Evolutionary conservation across 2,113 vertebrate genomes (phyloP).

Genomic region (Chloropsis hardwickii): DNA sequence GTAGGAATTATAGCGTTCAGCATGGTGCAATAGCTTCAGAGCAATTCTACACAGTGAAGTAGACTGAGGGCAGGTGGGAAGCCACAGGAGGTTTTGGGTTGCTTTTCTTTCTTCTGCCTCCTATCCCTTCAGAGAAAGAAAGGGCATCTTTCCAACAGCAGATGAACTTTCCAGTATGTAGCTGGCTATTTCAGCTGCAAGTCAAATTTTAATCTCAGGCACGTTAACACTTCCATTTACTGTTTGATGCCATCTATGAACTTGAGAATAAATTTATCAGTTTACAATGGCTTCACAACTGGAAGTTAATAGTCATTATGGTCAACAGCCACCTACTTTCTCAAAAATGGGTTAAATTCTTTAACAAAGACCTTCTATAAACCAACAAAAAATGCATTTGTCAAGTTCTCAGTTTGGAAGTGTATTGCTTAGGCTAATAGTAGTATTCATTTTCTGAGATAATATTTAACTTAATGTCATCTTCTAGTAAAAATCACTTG

Average conservation of each 20-base stretch:
- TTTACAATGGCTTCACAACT: conserved; percentile 41
- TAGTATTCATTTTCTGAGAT: not conserved
- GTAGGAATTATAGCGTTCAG: not conserved
- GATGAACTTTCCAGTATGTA: not conserved
- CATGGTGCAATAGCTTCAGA: not conserved
- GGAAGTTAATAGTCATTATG: not conserved
- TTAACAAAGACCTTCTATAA: not conserved
- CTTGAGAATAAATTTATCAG: conserved; percentile 4
- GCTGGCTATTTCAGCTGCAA: not conserved
- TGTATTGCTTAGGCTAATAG: not conserved
- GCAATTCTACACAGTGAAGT: not conserved
- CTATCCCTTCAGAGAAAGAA: not conserved
- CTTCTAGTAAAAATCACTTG: not conserved
- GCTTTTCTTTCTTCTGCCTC: not conserved
- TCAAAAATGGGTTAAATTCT: not conserved
- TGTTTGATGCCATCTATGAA: not conserved
- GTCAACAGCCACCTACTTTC: not conserved
- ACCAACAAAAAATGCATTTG: not conserved
- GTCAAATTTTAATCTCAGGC: not conserved
- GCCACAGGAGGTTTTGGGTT: not conserved
- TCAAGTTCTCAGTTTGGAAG: not conserved
- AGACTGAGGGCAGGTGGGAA: fast-evolving
- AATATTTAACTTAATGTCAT: not conserved
- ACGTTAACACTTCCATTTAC: not conserved
- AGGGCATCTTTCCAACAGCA: not conserved